These are phyloP conservation scores for Meriones psammophilus DNA, from an alignment of 2,797 vertebrate genomes.

Conservation along the genomic window DNA sequence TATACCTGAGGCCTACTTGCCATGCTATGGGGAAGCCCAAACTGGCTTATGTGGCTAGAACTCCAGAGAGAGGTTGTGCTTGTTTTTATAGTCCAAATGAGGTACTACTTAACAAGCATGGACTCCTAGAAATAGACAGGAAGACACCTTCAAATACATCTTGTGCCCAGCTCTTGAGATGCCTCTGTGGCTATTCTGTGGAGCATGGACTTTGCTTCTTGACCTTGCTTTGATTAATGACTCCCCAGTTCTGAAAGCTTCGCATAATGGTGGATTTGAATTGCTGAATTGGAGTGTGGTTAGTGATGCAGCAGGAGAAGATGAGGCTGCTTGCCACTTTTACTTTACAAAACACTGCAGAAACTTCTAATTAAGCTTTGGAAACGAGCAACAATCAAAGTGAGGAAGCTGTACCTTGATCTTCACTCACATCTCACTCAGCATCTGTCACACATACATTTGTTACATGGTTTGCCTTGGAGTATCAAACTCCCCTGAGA, in stretches of 20 bases:
- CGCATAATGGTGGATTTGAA: neutral
- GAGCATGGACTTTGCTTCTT: neutral
- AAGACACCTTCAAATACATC: neutral
- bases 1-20: neutral
- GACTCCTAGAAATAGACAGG: neutral
- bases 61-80: neutral
- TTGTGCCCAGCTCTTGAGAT: neutral
- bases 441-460: neutral
- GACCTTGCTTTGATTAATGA: neutral
- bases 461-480: neutral
- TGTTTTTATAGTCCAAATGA: neutral
- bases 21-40: neutral
- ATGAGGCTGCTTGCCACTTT: neutral
- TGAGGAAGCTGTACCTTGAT: neutral
- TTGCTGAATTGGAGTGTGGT: neutral
- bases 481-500: neutral
- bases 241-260: neutral
- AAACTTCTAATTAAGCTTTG: neutral
- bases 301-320: neutral
- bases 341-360: neutral
- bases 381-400: neutral
- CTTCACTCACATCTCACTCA: neutral
- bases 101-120: neutral
- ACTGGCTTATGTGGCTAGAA: neutral
- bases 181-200: neutral